These are phyloP conservation scores for Esox niger DNA, from an alignment of 2,113 vertebrate species.

Conservation along the genomic window DNA sequence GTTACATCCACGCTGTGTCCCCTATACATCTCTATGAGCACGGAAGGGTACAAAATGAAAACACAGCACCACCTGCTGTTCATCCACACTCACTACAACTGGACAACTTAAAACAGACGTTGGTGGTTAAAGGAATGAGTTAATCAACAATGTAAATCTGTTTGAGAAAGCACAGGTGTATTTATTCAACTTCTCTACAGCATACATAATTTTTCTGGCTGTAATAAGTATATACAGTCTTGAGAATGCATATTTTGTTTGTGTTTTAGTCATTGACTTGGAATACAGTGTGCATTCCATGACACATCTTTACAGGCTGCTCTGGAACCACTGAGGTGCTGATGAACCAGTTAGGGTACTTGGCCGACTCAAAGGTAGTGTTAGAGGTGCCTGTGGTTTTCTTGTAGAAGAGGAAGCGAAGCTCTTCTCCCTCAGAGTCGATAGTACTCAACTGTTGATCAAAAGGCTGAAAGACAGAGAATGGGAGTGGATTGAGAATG, in stretches of 20 bases:
- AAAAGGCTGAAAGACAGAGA: slow-evolving; percentile 29
- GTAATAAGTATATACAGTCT: too few relatives aligned
- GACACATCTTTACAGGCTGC: slow-evolving; percentile 46
- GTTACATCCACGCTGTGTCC: too few relatives aligned
- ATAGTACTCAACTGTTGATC: slow-evolving; percentile 13
- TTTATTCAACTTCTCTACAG: too few relatives aligned
- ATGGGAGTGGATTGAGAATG: not conserved
- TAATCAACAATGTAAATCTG: too few relatives aligned
- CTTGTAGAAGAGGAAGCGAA: slow-evolving; percentile 61
- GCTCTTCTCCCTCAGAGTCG: not conserved
- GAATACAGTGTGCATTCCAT: slow-evolving; percentile 7
- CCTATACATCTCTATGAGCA: too few relatives aligned
- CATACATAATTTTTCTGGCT: too few relatives aligned
- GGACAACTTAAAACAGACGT: not conserved
- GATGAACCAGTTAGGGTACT: slow-evolving; percentile 60
- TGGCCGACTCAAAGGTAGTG: slow-evolving; percentile 58
- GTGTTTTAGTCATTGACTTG: not conserved
- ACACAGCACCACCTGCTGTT: not conserved
- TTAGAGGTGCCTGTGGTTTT: accelerated
- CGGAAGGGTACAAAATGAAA: not conserved
- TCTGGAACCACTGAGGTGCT: slow-evolving; percentile 26
- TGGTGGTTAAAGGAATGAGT: not conserved
- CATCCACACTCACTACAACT: not conserved
- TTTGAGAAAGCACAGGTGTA: too few relatives aligned
- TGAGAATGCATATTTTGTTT: not conserved